phyloP scores from a whole-genome alignment of 2,113 vertebrate species.

The Pluvialis apricaria region DNA sequence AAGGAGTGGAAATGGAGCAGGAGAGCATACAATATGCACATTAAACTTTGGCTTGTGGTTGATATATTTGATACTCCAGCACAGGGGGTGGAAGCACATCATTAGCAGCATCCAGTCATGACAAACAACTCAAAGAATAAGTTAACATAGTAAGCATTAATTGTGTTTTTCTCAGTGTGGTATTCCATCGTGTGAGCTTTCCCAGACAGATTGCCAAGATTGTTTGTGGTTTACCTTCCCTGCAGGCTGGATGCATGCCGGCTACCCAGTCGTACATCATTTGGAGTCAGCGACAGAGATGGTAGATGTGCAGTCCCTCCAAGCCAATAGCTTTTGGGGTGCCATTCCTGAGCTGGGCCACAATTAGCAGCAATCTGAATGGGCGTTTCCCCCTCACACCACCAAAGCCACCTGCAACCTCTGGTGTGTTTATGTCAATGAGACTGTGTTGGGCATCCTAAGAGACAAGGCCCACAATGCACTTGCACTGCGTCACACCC shows the following conservation, averaged over 20 bases:
- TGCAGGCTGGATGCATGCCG: slow-evolving; percentile 80
- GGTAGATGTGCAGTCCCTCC: not conserved
- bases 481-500: not conserved
- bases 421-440: slow-evolving; percentile 77
- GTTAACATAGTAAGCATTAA: not conserved
- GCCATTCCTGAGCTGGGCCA: slow-evolving; percentile 74
- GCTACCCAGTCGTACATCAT: slow-evolving; percentile 75
- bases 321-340: slow-evolving; percentile 52
- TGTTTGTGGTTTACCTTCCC: not conserved
- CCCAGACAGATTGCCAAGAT: not conserved
- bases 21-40: not conserved
- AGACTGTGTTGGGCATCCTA: slow-evolving; percentile 62
- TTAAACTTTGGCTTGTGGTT: not conserved
- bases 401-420: slow-evolving; percentile 74
- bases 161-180: not conserved
- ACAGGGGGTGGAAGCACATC: not conserved
- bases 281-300: not conserved
- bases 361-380: slow-evolving; percentile 69
- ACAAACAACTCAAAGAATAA: not conserved
- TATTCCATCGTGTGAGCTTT: not conserved
- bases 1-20: not conserved
- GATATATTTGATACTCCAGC: not conserved
- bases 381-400: slow-evolving; percentile 71
- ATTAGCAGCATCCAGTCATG: not conserved
- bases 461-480: slow-evolving; percentile 44